phyloP scores from a whole-genome alignment of 2,888 invertebrate genomes.

The Drosophila mimica region DNA sequence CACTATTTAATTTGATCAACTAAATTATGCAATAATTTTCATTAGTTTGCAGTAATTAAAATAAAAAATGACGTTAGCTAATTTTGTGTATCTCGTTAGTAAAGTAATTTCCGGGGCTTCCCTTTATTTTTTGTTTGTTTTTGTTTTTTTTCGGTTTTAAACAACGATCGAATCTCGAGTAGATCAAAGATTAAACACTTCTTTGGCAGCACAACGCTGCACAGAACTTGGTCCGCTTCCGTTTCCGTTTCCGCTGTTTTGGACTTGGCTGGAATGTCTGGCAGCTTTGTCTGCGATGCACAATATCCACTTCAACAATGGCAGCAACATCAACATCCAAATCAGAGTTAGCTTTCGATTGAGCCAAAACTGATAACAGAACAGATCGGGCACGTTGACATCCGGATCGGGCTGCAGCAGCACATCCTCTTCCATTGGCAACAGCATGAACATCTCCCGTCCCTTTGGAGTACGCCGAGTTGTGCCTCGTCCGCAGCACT shows the following conservation, averaged over 20 bases:
- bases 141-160: neutral
- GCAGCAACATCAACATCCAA: neutral
- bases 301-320: neutral
- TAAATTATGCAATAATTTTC: neutral
- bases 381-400: neutral
- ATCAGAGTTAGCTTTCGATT: neutral
- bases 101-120: neutral
- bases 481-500: neutral
- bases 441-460: constrained; percentile 50
- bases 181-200: constrained; percentile 43
- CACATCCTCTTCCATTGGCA: constrained; percentile 50
- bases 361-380: neutral
- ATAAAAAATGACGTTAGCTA: too few relatives aligned
- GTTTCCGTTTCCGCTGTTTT: too few relatives aligned
- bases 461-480: constrained; percentile 25
- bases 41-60: neutral
- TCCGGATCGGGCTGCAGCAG: constrained; percentile 16
- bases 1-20: neutral
- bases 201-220: constrained; percentile 39
- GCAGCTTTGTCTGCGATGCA: constrained; percentile 28
- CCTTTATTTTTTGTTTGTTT: neutral
- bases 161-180: neutral
- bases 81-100: neutral
- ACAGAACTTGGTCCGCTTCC: neutral
- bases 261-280: neutral